These are phyloP conservation scores for Anarsia innoxiella DNA, from an alignment of 2,888 invertebrate species.

Conservation along the genomic window DNA sequence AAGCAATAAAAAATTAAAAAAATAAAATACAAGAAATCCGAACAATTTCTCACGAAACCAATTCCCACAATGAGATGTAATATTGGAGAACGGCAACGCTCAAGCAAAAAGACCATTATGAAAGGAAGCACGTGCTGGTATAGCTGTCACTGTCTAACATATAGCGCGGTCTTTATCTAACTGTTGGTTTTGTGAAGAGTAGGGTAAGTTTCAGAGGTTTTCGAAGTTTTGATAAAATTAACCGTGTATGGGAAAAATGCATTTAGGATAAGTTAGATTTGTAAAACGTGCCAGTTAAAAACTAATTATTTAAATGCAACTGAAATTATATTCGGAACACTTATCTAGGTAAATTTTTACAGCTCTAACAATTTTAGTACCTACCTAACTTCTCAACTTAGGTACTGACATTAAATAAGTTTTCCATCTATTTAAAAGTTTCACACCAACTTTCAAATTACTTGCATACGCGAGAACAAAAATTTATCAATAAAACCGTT, in stretches of 20 bases:
- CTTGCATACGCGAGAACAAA: too few relatives aligned
- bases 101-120: conserved; percentile 60
- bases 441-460: too few relatives aligned
- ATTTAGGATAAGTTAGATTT: too few relatives aligned
- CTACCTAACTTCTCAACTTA: too few relatives aligned
- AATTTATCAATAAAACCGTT: too few relatives aligned
- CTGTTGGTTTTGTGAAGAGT: conserved; percentile 27
- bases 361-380: too few relatives aligned
- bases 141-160: conserved; percentile 33
- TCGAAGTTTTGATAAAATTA: background rate
- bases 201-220: conserved; percentile 10
- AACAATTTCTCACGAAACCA: conserved; percentile 49
- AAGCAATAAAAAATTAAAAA: conserved; percentile 15
- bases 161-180: conserved; percentile 30
- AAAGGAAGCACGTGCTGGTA: conserved; percentile 68
- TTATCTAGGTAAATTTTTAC: too few relatives aligned
- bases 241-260: background rate
- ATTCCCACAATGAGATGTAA: conserved; percentile 57
- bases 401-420: too few relatives aligned
- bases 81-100: conserved; percentile 58
- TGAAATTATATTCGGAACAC: too few relatives aligned
- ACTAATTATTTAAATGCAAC: too few relatives aligned
- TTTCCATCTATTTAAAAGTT: too few relatives aligned
- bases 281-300: too few relatives aligned
- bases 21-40: conserved; percentile 24